Base-by-base conservation (phyloP, 1,140 invertebrate genomes). In the Bombyx mandarina region DNA sequence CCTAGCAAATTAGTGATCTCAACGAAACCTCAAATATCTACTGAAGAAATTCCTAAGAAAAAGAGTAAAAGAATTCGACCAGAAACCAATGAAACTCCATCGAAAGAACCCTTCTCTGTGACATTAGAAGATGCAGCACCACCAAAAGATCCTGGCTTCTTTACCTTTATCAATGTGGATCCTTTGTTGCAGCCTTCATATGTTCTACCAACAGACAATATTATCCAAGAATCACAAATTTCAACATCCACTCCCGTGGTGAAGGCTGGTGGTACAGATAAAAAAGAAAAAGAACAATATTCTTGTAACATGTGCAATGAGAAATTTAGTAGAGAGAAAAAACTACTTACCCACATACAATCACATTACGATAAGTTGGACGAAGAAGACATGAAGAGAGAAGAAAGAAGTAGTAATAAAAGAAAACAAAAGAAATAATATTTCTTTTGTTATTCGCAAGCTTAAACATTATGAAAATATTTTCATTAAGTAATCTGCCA, bases 141-240 rank as follows among this genome's bases (percentile, higher is more conserved):
- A 8, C 59, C 67, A 6, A 75, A 72, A 62, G 73, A 85, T 60
- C n/a, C 72, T 5, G 73, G 66, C 6, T 77, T 79, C 53, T 87
- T 87, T 50, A 83, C 82, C 7, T 85, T 87, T 56, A 78, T 87
- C 4, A 87, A 85, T 65, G 80, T 87, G 9, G 84, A 87, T 65
- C 81, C 84, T 6, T 64, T 82, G 9, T 55, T 83, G 7, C 78
- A 87, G 60, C 84, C 84, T 3, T 83, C 78, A n/a, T 87, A 87
- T 62, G 84, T 87, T 22, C 56, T 87, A 8, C 84, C 84, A 4
- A 87, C 84, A 2, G 67, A 82, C 60, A 85, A 73, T 56, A 82
- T 82, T 10, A 79, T 84, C 9, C 82, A 87, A 56, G 84, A 87
- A 64, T 82, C 82, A n/a, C 82, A 85, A 74, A 84, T 85, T 50